These are phyloP conservation scores for Meloe dianella DNA, from an alignment of 2,888 invertebrate species.

Conservation along the genomic window DNA sequence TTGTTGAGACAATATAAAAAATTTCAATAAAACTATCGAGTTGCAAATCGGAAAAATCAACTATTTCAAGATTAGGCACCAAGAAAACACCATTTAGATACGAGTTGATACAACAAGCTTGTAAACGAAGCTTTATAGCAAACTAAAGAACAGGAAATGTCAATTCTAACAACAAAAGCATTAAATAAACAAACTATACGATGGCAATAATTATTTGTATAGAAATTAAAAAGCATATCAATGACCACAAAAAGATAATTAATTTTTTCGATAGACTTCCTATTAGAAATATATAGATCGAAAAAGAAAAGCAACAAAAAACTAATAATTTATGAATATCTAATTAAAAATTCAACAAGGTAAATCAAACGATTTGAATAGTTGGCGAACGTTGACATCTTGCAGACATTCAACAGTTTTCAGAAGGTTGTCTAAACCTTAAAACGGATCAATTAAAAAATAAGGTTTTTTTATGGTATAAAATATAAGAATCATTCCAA, in stretches of 20 bases:
- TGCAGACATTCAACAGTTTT: neutral
- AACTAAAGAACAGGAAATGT: conserved; percentile 17
- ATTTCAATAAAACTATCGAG: neutral
- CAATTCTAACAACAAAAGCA: conserved; percentile 11
- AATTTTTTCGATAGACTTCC: neutral
- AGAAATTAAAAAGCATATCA: neutral
- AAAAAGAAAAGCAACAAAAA: neutral
- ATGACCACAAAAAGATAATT: neutral
- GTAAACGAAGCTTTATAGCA: conserved; percentile 17
- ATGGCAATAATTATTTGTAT: neutral
- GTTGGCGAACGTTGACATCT: conserved; percentile 7
- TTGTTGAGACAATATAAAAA: neutral
- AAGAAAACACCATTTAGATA: neutral
- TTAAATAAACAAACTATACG: neutral
- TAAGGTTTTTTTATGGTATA: neutral
- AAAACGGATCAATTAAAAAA: neutral
- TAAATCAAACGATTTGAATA: neutral
- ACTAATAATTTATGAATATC: neutral
- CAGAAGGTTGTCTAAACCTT: neutral
- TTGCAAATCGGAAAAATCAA: conserved; percentile 10
- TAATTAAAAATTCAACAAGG: neutral
- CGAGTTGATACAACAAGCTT: conserved; percentile 1
- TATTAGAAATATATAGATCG: neutral
- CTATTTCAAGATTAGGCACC: conserved; percentile 5
- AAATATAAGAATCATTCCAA: neutral